Base-by-base conservation (phyloP, 2,888 invertebrate genomes). In the Andrena minutula region DNA sequence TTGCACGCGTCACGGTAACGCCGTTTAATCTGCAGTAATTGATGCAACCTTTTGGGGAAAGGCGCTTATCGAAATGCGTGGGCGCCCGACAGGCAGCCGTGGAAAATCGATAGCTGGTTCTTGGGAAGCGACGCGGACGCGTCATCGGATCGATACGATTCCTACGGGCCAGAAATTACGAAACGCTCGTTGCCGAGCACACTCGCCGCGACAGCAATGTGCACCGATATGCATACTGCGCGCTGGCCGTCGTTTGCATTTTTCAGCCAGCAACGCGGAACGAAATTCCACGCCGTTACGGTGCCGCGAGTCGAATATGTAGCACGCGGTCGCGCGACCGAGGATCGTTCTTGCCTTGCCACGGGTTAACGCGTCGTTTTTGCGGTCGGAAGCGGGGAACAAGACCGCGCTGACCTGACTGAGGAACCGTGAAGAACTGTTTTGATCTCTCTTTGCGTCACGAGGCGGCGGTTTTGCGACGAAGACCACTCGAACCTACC, bases 101-200 rank as follows among this genome's bases (percentile, higher is more conserved):
- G n/a, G 51, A 56, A 56, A 73, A 83, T 80, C 80, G 73, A 80
- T 80, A 66, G n/a, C 12, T 63, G 26, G 68, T 51, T 58, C 60
- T 10, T n/a, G 26, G 4, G 23, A 5, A 53, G 28, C 12, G 23
- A 8, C 10, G 75, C 4, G 56, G 32, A 71, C 56, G 66, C 66
- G 79, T 82, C 70, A 63, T 10, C 16, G 61, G 56, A 72, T 77
- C 71, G 78, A 77, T 63, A 72, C 56, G 32, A 56, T 68, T 78
- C 53, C 56, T 66, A 20, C 23, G 12, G 26, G 20, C 20, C 41
- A 35, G 35, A 79, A 72, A 79, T 82, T 35, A 28, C 16, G 26
- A 16, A 41, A n/a, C 65, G 28, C 10, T 41, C 23, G 68, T 58
- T 58, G 56, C 49, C 41, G 12, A 28, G 73, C 73, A 60, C 58